These are phyloP conservation scores for Aphodius granarius DNA, from an alignment of 2,888 invertebrate species.

Conservation along the genomic window DNA sequence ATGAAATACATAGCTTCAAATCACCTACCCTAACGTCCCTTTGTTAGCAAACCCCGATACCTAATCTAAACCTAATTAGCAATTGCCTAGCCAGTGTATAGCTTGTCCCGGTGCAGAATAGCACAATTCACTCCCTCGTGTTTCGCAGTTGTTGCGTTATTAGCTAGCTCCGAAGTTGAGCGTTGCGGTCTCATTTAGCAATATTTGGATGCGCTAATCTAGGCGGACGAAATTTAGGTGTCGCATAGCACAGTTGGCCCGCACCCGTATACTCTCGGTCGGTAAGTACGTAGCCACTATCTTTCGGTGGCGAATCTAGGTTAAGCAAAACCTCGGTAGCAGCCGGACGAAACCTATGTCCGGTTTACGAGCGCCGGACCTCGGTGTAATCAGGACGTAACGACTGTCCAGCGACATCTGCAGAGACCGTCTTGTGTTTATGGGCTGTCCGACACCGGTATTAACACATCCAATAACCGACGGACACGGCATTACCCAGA, in stretches of 20 bases:
- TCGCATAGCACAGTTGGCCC: neutral
- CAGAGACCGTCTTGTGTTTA: slow-evolving; percentile 54
- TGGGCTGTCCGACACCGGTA: slow-evolving; percentile 53
- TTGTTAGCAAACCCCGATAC: neutral
- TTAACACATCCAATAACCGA: slow-evolving; percentile 55
- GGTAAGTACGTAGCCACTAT: slow-evolving; percentile 11
- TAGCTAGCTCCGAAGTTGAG: neutral
- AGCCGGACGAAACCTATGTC: slow-evolving; percentile 32
- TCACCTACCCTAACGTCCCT: neutral
- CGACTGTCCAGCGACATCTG: slow-evolving; percentile 53
- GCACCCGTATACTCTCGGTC: neutral
- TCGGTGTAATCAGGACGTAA: slow-evolving; percentile 51
- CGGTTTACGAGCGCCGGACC: slow-evolving; percentile 42
- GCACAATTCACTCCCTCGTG: neutral
- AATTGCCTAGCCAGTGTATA: neutral
- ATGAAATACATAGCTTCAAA: neutral
- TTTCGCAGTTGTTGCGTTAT: neutral
- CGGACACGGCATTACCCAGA: slow-evolving; percentile 54
- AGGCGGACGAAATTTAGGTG: slow-evolving; percentile 5
- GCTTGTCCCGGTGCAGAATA: neutral
- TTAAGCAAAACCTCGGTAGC: slow-evolving; percentile 31
- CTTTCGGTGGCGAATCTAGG: slow-evolving; percentile 27
- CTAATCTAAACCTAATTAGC: neutral
- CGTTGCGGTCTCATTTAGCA: slow-evolving; percentile 7
- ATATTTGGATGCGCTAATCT: slow-evolving; percentile 11